Percentiles rank a stretch among this genome's conserved stretches.
These are phyloP conservation scores for Desmophyllum pertusum DNA, from an alignment of 92 coral and sea anemone species.

Conservation along the genomic window DNA sequence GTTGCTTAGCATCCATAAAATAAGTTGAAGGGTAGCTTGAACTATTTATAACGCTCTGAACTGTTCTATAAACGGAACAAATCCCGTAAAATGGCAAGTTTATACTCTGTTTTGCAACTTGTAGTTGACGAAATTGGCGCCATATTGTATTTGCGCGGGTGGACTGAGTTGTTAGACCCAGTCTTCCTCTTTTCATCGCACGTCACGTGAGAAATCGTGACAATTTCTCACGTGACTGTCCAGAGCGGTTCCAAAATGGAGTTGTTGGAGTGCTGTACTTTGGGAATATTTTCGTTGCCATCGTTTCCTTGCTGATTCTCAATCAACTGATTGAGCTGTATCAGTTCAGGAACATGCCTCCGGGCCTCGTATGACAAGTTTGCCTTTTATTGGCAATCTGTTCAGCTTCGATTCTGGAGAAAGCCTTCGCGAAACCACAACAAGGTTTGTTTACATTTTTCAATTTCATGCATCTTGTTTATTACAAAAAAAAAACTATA, in stretches of 20 bases:
- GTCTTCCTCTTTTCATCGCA: not conserved
- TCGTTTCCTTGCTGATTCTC: constrained; percentile 45
- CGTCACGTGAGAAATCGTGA: too few relatives aligned
- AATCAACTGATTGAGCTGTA: constrained; percentile 56
- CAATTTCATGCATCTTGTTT: too few relatives aligned
- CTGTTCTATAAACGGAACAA: not conserved
- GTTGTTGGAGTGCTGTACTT: constrained; percentile 1
- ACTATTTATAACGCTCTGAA: not conserved
- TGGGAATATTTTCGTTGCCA: constrained; percentile 33
- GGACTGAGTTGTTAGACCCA: not conserved
- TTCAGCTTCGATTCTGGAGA: constrained; percentile 49
- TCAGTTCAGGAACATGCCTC: constrained; percentile 69
- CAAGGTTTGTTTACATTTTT: constrained; percentile 40
- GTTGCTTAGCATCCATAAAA: not conserved
- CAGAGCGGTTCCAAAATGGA: not conserved
- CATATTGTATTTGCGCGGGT: constrained; percentile 30
- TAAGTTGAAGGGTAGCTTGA: not conserved
- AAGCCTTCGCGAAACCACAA: not conserved
- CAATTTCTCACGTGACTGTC: not conserved
- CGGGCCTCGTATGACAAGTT: constrained; percentile 66
- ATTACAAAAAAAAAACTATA: too few relatives aligned
- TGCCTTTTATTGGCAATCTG: constrained; percentile 66
- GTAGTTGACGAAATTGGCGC: too few relatives aligned
- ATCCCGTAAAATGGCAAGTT: not conserved
- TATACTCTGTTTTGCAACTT: not conserved